Base-by-base conservation (phyloP, 2,888 invertebrate genomes). In the Flexamia atlantica region DNA sequence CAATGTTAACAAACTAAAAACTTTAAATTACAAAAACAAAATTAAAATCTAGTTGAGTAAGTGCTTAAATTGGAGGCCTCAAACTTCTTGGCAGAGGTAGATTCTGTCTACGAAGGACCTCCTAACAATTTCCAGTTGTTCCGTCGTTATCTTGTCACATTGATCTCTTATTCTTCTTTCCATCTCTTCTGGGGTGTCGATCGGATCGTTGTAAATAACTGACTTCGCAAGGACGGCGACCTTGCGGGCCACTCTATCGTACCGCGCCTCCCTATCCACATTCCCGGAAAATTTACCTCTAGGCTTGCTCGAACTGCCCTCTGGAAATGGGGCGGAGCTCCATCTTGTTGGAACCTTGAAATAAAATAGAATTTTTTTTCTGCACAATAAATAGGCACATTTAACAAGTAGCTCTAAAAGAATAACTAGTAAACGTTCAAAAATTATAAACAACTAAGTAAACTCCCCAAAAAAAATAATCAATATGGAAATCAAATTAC, bases 61-160 rank as follows among this genome's bases (percentile, higher is more conserved):
- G 17, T 72, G 72, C n/a, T 72, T n/a, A n/a, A 72, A 72, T 17
- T 72, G 72, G 72, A 40, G 40, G 36, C 72, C 40, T 72, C 72
- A 23, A 72, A 72, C 72, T 30, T 72, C 72, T 17, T 72, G 72
- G 17, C 72, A 72, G 20, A 40, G 17, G 36, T 14, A 72, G 36
- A 72, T 72, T 23, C 72, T 36, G 40, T 40, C 20, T 40, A 23
- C 20, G n/a, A 72, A 40, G n/a, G 72, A 72, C 30, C 72, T 5
- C 30, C 72, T 72, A 1, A 72, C 72, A 72, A 40, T 72, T 20
- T 72, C 40, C 2, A 72, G 72, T 20, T 17, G 40, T 72, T 72
- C 72, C 17, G 40, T 3, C 1, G 72, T 72, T 7, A 42, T 72
- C 7, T 40, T 20, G 20, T 23, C 23, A 23, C 53, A 53, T 23